Evolutionary conservation across 1,140 invertebrate species (phyloP), one percentile per base, ranked within the genome.

Genomic region (Phenacoccus solenopsis): DNA sequence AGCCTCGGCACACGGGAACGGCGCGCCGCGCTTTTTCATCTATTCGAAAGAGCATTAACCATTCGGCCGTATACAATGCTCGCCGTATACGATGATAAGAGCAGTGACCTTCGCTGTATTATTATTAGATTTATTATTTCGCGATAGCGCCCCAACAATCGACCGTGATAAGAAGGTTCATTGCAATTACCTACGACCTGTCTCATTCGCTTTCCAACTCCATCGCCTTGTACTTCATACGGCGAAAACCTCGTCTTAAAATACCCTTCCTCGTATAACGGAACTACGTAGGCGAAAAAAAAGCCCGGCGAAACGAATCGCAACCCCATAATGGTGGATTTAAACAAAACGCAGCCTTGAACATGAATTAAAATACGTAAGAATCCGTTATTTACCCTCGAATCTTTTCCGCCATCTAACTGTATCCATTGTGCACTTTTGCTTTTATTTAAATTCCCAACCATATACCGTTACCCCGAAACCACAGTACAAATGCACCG

Each of bases 81-180:
- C 59, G 22, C 59, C 2, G 13, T 3, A 64, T 24, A 16, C 4
- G 25, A 64, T 64, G 59, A 64, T 64, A 64, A 64, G 59, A 64
- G 59, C 59, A 64, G 59, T 64, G 59, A 64, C 59, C 59, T 64
- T 64, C 59, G 59, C 59, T 22, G 59, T 16, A 64, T 24, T 64
- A 64, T 64, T 64, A 64, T 64, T 64, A 64, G 59, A 59, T 64
- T 64, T 64, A 64, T 64, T 64, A 64, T 64, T 64, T 27, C 10
- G 25, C 59, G 59, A 64, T 64, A 27, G 10, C 22, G 59, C 21
- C 12, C 38, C 12, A n/a, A n/a, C n/a, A n/a, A n/a, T n/a, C 38
- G 5, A 16, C 16, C 12, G 13, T 49, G 38, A 49, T 49, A 49
- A 49, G 5, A 49, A n/a, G 16, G 38, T 49, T 49, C 38, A 49